Base-by-base conservation (phyloP, 1,140 invertebrate genomes). In the Cylas formicarius region DNA sequence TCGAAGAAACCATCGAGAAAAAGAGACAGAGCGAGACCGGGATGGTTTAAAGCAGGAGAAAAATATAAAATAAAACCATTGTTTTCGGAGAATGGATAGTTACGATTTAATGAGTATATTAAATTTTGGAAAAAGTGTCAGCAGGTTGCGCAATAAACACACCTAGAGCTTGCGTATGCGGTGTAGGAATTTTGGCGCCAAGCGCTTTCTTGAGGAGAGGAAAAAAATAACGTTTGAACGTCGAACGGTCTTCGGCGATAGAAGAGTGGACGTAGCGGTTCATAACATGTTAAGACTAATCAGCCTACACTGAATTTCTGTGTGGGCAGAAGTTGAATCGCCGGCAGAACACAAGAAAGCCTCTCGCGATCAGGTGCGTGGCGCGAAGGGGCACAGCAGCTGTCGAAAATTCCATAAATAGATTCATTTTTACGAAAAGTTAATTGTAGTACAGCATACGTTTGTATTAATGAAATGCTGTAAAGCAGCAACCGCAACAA, bases 231-330 rank as follows among this genome's bases (percentile, higher is more conserved):
- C 28, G 31, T 26, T 28, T 36, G 32, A 35, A 44, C 37, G 33
- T 45, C 38, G 35, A 23, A 37, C 43, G 35, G 28, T n/a, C 43
- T 36, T 38, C 23, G 32, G 34, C 43, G 44, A 47, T 47, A 47
- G 44, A 27, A 47, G 36, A 26, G 23, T 40, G 40, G 44, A 47
- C 36, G 40, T 47, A 40, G 44, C 44, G 37, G 35, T 40, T 31
- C 27, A 37, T 47, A 39, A 39, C 44, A 47, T 47, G 44, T 47
- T 47, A 40, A 47, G 37, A 22, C 36, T 47, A 47, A 47, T 47
- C 44, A 47, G 37, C 44, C 44, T 47, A 47, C 44, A 47, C 44
- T 47, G 44, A 47, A 47, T 47, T 45, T 45, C 44, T 47, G 44
- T 34, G 44, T 47, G 37, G 44, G 44, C 26, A 39, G 44, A 23